phyloP scores from a whole-genome alignment of 2,113 vertebrate species.

The Globicephala melas region DNA sequence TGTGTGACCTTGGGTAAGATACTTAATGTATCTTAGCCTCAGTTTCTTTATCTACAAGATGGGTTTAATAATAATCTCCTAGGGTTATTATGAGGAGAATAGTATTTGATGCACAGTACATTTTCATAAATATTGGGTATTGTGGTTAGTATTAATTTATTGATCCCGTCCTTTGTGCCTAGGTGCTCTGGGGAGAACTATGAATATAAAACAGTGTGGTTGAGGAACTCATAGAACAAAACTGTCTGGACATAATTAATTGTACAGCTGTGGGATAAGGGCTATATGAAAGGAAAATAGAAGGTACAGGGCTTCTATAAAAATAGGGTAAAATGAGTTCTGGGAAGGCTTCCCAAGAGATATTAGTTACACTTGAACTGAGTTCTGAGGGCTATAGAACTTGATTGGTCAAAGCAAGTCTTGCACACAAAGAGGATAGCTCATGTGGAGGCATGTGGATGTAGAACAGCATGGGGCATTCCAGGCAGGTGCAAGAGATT shows the following conservation, averaged over 20 bases:
- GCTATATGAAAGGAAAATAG: background rate
- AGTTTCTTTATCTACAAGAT: background rate
- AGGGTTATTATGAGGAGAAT: background rate
- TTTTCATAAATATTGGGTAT: background rate
- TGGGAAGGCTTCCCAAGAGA: background rate
- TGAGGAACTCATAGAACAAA: background rate
- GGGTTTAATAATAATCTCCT: background rate
- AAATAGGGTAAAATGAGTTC: background rate
- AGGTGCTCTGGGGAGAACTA: background rate
- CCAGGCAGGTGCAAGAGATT: background rate
- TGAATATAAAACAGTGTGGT: background rate
- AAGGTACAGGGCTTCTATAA: background rate
- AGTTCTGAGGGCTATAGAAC: background rate
- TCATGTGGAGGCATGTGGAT: background rate
- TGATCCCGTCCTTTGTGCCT: background rate
- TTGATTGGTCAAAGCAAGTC: background rate
- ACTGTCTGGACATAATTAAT: background rate
- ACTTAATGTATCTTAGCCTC: background rate
- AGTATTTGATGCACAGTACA: background rate
- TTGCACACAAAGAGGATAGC: background rate
- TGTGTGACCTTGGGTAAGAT: background rate
- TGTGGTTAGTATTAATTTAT: slow-evolving; percentile 2
- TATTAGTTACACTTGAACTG: background rate
- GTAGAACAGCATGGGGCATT: background rate
- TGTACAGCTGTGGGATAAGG: background rate